Base-by-base conservation (phyloP, 2,888 invertebrate genomes). In the Brassicogethes aeneus region DNA sequence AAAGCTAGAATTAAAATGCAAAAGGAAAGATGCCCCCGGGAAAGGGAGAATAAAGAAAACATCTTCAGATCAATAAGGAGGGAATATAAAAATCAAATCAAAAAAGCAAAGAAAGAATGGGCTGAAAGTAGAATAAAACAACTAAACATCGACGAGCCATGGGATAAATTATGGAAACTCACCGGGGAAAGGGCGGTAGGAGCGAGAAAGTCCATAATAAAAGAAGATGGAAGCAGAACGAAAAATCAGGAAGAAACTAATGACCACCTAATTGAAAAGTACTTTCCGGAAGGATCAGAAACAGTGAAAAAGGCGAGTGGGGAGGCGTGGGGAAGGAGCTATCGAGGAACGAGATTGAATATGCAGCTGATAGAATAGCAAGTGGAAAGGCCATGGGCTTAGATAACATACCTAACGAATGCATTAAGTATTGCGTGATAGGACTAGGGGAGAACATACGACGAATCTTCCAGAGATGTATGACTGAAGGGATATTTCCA, bases 401-500 rank as follows among this genome's bases (percentile, higher is more conserved):
- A 3, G 14, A 13, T 12, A 3, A 12, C 5, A 32, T 12, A 12
- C 10, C 32, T 3, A 32, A 13, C 13, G 14, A 13, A 32, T 8
- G 32, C 13, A 10, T 23, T 10, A 7, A 7, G 23, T 7, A 23
- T 5, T 23, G 23, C 10, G 23, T 23, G 23, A 10, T 7, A 23
- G 10, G 23, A 10, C 5, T 23, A 10, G 23, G 23, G 5, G 5
- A 23, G 23, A 23, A 23, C 5, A 23, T 23, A 23, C n/a, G n/a
- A n/a, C n/a, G n/a, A n/a, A n/a, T n/a, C n/a, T n/a, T n/a, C n/a
- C n/a, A n/a, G n/a, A n/a, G 5, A 13, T 32, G 32, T 13, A 8
- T 32, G 10, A 8, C n/a, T 23, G 36, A 43, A 10, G 53, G 53
- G 8, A 37, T 15, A 2, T 57, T 59, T 29, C 51, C 50, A 0